phyloP scores from a whole-genome alignment of 2,888 invertebrate genomes.

The Drosophila anomelani region DNA sequence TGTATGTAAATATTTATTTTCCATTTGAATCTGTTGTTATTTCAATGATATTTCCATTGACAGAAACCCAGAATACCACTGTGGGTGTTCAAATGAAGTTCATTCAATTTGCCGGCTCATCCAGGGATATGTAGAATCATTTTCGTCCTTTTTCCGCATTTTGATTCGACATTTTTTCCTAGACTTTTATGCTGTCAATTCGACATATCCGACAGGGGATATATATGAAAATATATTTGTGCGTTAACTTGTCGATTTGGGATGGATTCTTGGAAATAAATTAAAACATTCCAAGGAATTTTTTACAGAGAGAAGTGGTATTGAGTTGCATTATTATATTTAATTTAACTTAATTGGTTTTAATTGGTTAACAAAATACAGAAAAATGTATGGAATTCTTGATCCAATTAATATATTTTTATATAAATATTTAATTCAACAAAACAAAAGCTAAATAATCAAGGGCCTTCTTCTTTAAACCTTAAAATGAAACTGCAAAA shows the following conservation, averaged over 20 bases:
- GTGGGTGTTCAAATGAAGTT: not conserved
- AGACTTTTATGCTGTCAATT: not conserved
- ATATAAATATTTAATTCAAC: not conserved
- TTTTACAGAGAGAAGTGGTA: not conserved
- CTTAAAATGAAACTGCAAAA: not conserved
- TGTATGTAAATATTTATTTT: conserved; percentile 14
- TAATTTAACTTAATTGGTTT: not conserved
- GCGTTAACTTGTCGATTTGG: not conserved
- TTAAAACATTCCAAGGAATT: not conserved
- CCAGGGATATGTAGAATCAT: not conserved
- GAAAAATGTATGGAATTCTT: too few relatives aligned
- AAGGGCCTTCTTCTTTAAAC: not conserved
- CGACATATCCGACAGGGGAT: not conserved
- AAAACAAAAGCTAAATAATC: not conserved
- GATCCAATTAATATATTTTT: too few relatives aligned
- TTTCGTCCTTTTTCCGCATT: not conserved
- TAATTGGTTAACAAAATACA: not conserved
- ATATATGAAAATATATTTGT: not conserved
- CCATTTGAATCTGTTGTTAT: conserved; percentile 16
- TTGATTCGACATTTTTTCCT: not conserved
- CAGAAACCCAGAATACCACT: not conserved
- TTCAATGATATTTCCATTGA: conserved; percentile 6
- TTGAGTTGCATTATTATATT: not conserved
- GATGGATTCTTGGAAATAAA: not conserved
- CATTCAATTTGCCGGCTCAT: conserved; percentile 7